phyloP scores from a whole-genome alignment of 2,888 invertebrate genomes.

The Lasioglossum zephyrum region DNA sequence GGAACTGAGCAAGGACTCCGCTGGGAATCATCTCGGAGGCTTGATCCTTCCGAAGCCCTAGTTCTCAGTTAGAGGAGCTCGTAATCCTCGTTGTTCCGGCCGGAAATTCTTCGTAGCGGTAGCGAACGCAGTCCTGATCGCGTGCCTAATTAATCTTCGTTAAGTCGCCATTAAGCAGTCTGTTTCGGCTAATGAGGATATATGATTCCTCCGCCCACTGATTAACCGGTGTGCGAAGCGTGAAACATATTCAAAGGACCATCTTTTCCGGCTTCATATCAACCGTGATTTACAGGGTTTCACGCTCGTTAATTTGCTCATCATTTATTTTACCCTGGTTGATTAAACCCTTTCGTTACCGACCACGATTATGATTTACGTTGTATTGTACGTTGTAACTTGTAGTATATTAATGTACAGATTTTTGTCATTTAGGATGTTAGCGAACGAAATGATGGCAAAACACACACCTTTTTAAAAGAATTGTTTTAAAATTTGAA shows the following conservation, averaged over 20 bases:
- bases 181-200: constrained; percentile 7
- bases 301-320: not conserved
- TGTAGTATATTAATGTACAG: too few species aligned
- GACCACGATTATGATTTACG: not conserved
- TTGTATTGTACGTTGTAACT: too few species aligned
- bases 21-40: not conserved
- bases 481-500: too few species aligned
- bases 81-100: constrained; percentile 14
- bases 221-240: not conserved
- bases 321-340: not conserved
- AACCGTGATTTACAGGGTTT: not conserved
- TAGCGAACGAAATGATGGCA: too few species aligned
- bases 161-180: not conserved
- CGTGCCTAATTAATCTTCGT: constrained; percentile 12
- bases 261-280: not conserved
- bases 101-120: not conserved
- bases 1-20: constrained; percentile 1
- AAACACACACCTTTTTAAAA: too few species aligned
- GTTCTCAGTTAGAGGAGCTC: not conserved
- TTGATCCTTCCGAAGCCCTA: not conserved
- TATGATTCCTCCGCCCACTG: not conserved
- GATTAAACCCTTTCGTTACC: not conserved
- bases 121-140: constrained; percentile 1
- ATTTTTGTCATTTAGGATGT: too few species aligned
- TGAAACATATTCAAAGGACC: not conserved